Percentiles rank a stretch among this genome's conserved stretches.
phyloP scores from a whole-genome alignment of 2,797 vertebrate genomes.

The Myripristis murdjan region DNA sequence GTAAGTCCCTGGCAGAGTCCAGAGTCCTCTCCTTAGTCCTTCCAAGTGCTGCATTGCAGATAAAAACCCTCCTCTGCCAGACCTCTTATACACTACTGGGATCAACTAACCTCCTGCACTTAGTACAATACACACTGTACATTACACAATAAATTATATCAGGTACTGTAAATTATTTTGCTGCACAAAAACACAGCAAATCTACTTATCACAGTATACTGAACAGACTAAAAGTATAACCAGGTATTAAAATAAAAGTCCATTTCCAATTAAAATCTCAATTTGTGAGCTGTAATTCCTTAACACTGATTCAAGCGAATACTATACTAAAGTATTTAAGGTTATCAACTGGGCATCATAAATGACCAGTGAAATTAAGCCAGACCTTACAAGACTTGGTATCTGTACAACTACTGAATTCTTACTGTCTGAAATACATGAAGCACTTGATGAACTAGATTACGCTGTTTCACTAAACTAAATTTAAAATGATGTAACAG shows the following conservation, averaged over 20 bases:
- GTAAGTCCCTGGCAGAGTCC: slow-evolving; percentile 64
- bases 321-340: background rate
- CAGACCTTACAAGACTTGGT: background rate
- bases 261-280: slow-evolving; percentile 7
- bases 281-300: background rate
- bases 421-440: background rate
- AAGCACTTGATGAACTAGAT: too few relatives aligned
- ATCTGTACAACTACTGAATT: background rate
- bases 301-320: background rate
- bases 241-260: background rate
- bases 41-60: slow-evolving; percentile 79
- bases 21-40: slow-evolving; percentile 48
- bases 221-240: background rate
- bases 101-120: slow-evolving; percentile 23
- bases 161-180: background rate
- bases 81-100: slow-evolving; percentile 55
- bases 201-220: background rate
- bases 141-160: background rate
- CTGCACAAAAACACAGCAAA: background rate
- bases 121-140: too few relatives aligned
- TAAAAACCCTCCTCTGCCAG: slow-evolving; percentile 61
- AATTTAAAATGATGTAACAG: too few relatives aligned
- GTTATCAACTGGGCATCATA: too few relatives aligned
- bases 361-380: background rate
- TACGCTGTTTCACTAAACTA: too few relatives aligned